Percentiles rank a stretch among this genome's conserved stretches.
These are phyloP conservation scores for Palythoa grandis DNA, from an alignment of 92 coral and sea anemone species.

Conservation along the genomic window DNA sequence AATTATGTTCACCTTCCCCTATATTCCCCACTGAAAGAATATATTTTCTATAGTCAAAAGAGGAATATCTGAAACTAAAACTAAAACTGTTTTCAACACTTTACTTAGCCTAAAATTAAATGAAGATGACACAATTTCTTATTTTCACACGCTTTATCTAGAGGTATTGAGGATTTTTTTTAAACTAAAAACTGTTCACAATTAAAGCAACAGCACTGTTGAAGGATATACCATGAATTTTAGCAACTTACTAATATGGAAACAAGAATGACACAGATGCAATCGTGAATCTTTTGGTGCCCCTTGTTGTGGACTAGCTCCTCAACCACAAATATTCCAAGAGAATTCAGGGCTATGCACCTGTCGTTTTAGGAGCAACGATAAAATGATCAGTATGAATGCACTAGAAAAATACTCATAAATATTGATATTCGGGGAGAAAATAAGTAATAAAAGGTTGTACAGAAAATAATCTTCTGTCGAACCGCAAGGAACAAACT, in stretches of 20 bases:
- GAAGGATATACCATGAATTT: background rate
- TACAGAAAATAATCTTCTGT: too few species aligned
- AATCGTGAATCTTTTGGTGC: slow-evolving; percentile 81
- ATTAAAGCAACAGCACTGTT: background rate
- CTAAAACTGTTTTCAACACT: too few species aligned
- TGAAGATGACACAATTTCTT: too few species aligned
- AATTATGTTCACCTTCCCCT: too few species aligned
- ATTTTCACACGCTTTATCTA: background rate
- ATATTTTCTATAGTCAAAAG: too few species aligned
- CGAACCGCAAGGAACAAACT: background rate
- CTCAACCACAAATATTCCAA: slow-evolving; percentile 91
- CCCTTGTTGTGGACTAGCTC: slow-evolving; percentile 92
- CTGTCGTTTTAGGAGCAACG: slow-evolving; percentile 43
- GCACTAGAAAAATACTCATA: background rate
- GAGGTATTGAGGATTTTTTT: background rate
- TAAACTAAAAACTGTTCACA: background rate
- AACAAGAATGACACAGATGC: slow-evolving; percentile 86
- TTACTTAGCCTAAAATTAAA: too few species aligned
- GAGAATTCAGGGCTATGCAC: slow-evolving; percentile 88
- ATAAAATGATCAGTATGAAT: background rate
- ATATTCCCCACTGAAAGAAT: too few species aligned
- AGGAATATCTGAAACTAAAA: too few species aligned
- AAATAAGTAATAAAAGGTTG: too few species aligned
- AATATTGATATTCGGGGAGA: background rate
- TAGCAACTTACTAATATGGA: slow-evolving; percentile 80